Percentiles rank a stretch among this genome's conserved stretches.
Conservation (phyloP, 1,140 invertebrate genomes). For the Drosophila subpulchrella region DNA sequence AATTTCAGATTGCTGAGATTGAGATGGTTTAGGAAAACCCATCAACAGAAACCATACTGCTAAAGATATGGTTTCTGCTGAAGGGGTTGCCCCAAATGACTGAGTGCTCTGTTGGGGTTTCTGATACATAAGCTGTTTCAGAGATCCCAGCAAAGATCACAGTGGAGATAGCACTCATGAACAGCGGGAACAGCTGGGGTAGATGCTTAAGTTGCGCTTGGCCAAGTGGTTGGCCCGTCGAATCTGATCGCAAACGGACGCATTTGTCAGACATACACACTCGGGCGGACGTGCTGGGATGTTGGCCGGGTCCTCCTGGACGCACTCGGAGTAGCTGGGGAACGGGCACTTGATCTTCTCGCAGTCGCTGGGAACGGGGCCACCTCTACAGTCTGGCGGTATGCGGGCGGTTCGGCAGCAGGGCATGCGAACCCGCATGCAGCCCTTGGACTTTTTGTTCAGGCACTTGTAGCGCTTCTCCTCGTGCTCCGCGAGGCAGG, state of each 20-base stretch:
- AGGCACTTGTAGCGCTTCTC: slow-evolving; percentile 4
- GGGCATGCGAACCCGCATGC: slow-evolving; percentile 39
- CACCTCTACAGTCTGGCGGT: slow-evolving; percentile 20
- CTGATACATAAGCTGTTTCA: background rate
- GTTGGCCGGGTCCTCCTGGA: slow-evolving; percentile 4
- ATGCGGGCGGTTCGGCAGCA: slow-evolving; percentile 41
- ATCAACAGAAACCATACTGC: slow-evolving; percentile 1
- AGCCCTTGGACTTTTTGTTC: slow-evolving; percentile 1
- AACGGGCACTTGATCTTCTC: slow-evolving; percentile 55
- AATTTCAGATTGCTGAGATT: slow-evolving; percentile 12
- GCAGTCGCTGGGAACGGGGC: background rate
- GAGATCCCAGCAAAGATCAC: slow-evolving; percentile 1
- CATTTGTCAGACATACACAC: slow-evolving; percentile 10
- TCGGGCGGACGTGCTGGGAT: slow-evolving; percentile 12
- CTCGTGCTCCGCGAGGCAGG: slow-evolving; percentile 18
- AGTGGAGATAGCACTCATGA: background rate
- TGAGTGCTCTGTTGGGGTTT: background rate
- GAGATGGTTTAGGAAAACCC: background rate
- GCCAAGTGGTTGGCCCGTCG: background rate
- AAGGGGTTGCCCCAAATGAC: background rate
- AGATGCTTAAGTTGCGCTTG: background rate
- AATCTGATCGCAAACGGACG: background rate
- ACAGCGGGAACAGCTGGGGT: background rate
- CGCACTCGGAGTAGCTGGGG: slow-evolving; percentile 66
- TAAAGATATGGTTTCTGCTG: background rate